Percentiles rank a stretch among this genome's conserved stretches.
These are phyloP conservation scores for Podocnemis expansa DNA, from an alignment of 2,113 vertebrate genomes.

Conservation along the genomic window DNA sequence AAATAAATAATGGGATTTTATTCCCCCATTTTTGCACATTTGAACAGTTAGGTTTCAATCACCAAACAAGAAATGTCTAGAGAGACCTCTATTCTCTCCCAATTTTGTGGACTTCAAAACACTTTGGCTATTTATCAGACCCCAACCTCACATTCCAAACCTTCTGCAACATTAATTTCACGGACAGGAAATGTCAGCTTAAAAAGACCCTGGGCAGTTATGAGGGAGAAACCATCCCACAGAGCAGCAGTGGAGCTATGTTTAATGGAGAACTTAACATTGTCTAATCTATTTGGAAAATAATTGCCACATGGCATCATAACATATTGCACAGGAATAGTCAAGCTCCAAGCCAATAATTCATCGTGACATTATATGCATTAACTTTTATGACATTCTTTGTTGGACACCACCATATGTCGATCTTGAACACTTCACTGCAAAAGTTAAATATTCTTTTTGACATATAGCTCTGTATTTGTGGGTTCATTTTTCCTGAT, in stretches of 20 bases:
- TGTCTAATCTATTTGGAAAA: slow-evolving; percentile 51
- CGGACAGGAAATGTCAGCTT: slow-evolving; percentile 23
- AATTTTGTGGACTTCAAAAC: background rate
- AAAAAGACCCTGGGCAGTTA: background rate
- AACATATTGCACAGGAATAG: slow-evolving; percentile 27
- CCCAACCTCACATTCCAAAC: slow-evolving; percentile 8
- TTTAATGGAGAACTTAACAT: slow-evolving; percentile 50
- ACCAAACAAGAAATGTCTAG: background rate
- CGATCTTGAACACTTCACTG: slow-evolving; percentile 62
- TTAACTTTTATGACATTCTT: slow-evolving; percentile 29
- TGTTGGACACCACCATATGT: slow-evolving; percentile 11
- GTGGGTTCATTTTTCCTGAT: slow-evolving; percentile 61
- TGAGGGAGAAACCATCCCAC: background rate
- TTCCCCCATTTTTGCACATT: background rate
- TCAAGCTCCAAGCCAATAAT: slow-evolving; percentile 33
- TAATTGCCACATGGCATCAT: slow-evolving; percentile 47
- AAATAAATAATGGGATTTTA: background rate
- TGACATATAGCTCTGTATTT: slow-evolving; percentile 58
- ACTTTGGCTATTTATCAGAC: background rate
- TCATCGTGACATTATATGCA: slow-evolving; percentile 4
- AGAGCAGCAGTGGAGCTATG: slow-evolving; percentile 32
- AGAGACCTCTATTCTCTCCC: background rate
- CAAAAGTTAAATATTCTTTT: slow-evolving; percentile 49
- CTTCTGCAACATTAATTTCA: slow-evolving; percentile 39
- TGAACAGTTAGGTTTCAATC: background rate